These are phyloP conservation scores for Reticulitermes lucifugus DNA, from an alignment of 2,888 invertebrate species.

Conservation along the genomic window DNA sequence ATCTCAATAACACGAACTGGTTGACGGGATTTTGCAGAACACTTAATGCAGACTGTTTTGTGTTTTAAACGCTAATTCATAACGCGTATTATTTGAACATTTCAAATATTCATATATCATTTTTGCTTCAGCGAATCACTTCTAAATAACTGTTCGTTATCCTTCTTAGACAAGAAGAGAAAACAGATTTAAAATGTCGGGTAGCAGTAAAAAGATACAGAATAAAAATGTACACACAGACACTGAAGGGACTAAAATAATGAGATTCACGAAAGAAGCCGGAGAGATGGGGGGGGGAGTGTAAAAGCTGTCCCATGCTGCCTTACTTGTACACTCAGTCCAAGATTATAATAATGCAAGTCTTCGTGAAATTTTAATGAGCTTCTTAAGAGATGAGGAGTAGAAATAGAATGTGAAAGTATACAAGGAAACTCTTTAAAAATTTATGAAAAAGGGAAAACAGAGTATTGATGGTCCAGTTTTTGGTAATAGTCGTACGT, in stretches of 20 bases:
- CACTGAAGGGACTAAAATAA: conserved; percentile 36
- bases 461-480: background rate
- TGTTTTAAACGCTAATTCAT: too few species aligned
- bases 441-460: background rate
- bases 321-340: conserved; percentile 26
- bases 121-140: conserved; percentile 3
- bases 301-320: conserved; percentile 40
- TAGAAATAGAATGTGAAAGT: background rate
- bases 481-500: too few species aligned
- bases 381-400: conserved; percentile 43
- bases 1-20: too few species aligned
- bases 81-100: background rate
- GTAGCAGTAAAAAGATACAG: conserved; percentile 2
- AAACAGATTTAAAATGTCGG: conserved; percentile 27
- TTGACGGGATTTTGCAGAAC: too few species aligned
- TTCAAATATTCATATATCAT: background rate
- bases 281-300: background rate
- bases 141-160: conserved; percentile 35
- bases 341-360: conserved; percentile 47
- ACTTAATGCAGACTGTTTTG: too few species aligned
- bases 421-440: background rate
- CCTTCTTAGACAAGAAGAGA: background rate
- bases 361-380: conserved; percentile 49
- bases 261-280: conserved; percentile 35
- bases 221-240: background rate